Conservation (phyloP, 2,888 invertebrate species). For the Mechanitis messenoides region DNA sequence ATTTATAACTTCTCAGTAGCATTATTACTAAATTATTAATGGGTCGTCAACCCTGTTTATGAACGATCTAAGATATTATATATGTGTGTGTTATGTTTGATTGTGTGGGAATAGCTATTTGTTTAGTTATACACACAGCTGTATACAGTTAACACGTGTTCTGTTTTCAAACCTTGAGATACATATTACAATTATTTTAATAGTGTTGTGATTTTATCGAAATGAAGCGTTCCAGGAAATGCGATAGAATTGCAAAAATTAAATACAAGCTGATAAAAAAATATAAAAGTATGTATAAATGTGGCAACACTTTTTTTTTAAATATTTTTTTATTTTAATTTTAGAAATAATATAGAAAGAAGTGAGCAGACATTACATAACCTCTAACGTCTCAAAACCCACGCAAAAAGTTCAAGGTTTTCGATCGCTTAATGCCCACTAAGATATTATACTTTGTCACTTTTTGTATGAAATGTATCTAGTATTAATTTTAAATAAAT, state of each 20-base stretch:
- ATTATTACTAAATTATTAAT: slow-evolving; percentile 10
- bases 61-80: background rate
- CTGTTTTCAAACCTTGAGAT: slow-evolving; percentile 22
- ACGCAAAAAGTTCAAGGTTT: too few relatives aligned
- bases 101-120: slow-evolving; percentile 18
- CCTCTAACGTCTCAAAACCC: too few relatives aligned
- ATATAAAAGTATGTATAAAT: slow-evolving; percentile 50
- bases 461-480: too few relatives aligned
- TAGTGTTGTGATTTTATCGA: slow-evolving; percentile 21
- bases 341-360: too few relatives aligned
- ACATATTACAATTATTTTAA: slow-evolving; percentile 17
- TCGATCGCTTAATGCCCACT: too few relatives aligned
- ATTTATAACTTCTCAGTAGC: background rate
- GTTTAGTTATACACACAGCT: slow-evolving; percentile 32
- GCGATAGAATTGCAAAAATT: slow-evolving; percentile 56
- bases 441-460: too few relatives aligned
- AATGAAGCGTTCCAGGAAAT: slow-evolving; percentile 58
- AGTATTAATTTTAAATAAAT: too few relatives aligned
- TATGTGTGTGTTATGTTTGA: background rate
- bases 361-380: too few relatives aligned
- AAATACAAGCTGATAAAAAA: slow-evolving; percentile 67
- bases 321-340: too few relatives aligned
- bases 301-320: too few relatives aligned
- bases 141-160: slow-evolving; percentile 33
- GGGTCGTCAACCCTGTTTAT: slow-evolving; percentile 20